Percentiles rank a stretch among this genome's conserved stretches.
Conservation (phyloP, 2,113 vertebrate species). For the Corythornis madagascariensis region DNA sequence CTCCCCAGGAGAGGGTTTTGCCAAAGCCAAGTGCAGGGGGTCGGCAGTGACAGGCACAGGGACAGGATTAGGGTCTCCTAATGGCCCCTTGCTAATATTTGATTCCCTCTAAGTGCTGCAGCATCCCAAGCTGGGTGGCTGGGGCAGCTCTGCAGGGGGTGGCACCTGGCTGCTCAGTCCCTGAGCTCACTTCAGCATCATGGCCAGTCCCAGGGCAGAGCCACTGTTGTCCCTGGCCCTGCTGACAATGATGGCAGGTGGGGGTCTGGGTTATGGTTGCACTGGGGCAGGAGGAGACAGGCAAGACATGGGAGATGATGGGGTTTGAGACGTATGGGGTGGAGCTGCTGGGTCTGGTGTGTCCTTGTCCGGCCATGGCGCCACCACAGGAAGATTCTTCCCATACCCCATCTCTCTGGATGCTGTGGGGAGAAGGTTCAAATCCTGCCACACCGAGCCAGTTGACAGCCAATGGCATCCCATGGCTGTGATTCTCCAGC, state of each 20-base stretch:
- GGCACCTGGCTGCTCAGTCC: background rate
- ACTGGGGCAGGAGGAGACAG: background rate
- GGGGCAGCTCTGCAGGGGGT: background rate
- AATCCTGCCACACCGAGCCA: background rate
- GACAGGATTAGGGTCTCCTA: background rate
- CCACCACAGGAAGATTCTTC: rapidly evolving
- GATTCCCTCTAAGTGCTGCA: background rate
- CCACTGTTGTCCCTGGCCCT: rapidly evolving
- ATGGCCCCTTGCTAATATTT: background rate
- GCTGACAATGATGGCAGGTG: rapidly evolving
- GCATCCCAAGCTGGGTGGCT: rapidly evolving
- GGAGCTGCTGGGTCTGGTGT: background rate
- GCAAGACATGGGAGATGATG: background rate
- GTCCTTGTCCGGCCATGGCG: background rate
- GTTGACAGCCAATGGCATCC: background rate
- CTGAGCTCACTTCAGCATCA: rapidly evolving
- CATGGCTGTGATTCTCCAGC: background rate
- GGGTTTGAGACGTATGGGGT: background rate
- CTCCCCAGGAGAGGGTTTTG: background rate
- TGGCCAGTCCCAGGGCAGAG: rapidly evolving
- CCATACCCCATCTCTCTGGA: rapidly evolving
- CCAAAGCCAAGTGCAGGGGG: rapidly evolving
- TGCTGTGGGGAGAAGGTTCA: background rate
- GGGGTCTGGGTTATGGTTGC: rapidly evolving
- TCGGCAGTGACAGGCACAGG: rapidly evolving